These are phyloP conservation scores for Ceratoteleas bidentatus DNA, from an alignment of 1,140 invertebrate genomes.

Conservation along the genomic window DNA sequence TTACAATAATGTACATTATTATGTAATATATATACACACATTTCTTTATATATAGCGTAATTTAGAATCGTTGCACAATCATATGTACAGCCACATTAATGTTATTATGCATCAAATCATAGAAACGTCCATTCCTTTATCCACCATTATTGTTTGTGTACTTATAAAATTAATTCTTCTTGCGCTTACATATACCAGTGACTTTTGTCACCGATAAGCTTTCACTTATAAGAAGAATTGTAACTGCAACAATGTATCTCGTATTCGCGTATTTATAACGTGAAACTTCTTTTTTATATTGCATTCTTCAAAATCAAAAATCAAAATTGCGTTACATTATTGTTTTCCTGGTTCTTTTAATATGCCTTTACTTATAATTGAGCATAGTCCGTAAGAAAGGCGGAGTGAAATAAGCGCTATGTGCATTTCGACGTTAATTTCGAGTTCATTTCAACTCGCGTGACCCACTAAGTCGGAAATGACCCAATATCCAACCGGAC, in stretches of 20 bases:
- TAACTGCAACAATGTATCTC: conserved; percentile 30
- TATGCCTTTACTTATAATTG: conserved; percentile 12
- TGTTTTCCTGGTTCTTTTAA: not conserved
- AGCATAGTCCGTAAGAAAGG: too few species aligned
- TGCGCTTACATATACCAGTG: conserved; percentile 45
- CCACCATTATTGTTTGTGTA: conserved; percentile 29
- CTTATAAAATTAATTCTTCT: conserved; percentile 14
- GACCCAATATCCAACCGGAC: too few species aligned
- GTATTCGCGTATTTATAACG: conserved; percentile 5
- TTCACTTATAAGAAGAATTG: conserved; percentile 39
- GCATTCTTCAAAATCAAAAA: not conserved
- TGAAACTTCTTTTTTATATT: too few species aligned
- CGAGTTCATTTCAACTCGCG: too few species aligned
- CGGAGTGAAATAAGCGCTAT: too few species aligned
- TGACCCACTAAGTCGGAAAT: too few species aligned
- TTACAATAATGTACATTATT: conserved; percentile 26
- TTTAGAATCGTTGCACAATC: conserved; percentile 36
- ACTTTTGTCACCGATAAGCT: conserved; percentile 21
- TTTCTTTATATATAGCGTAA: conserved; percentile 12
- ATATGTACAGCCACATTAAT: conserved; percentile 42
- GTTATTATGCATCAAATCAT: conserved; percentile 37
- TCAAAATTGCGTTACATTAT: not conserved
- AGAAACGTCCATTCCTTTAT: conserved; percentile 44
- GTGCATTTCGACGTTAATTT: too few species aligned
- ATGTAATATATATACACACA: conserved; percentile 28